These are phyloP conservation scores for Columba livia DNA, from an alignment of 2,113 vertebrate genomes.

Conservation along the genomic window DNA sequence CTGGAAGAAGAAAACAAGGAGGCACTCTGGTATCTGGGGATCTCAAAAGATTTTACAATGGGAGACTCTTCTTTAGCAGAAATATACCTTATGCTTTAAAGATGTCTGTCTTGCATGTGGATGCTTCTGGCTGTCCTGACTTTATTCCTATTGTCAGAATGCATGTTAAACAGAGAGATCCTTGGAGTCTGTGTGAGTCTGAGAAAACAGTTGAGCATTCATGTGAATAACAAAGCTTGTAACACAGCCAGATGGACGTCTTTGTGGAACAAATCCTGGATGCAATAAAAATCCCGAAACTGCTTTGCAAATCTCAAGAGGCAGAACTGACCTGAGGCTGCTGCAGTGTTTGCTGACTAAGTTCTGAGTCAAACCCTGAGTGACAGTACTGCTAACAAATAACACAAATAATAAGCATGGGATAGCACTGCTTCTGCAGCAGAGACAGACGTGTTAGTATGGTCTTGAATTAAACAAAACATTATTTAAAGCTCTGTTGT, in stretches of 20 bases:
- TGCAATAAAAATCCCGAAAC: not conserved
- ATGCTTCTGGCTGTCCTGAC: not conserved
- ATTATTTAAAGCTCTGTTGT: not conserved
- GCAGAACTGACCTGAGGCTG: slow-evolving; percentile 19
- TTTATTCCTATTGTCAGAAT: not conserved
- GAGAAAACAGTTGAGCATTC: not conserved
- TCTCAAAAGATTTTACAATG: not conserved
- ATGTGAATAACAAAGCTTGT: slow-evolving; percentile 12
- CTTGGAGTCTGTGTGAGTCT: not conserved
- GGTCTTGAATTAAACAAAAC: not conserved
- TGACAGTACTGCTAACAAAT: not conserved
- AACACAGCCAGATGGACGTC: not conserved
- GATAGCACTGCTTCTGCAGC: not conserved
- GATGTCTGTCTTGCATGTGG: not conserved
- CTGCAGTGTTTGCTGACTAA: not conserved
- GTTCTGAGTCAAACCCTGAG: not conserved
- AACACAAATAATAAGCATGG: not conserved
- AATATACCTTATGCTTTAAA: not conserved
- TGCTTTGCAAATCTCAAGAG: not conserved
- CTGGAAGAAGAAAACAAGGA: not conserved
- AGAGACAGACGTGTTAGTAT: not conserved
- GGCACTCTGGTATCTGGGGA: not conserved
- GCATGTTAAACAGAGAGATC: not conserved
- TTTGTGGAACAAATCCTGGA: not conserved
- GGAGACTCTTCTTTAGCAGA: not conserved